Percentiles rank a stretch among this genome's conserved stretches.
Evolutionary conservation across 2,113 vertebrate genomes (phyloP).

Genomic region (Hippocampus barbouri): DNA sequence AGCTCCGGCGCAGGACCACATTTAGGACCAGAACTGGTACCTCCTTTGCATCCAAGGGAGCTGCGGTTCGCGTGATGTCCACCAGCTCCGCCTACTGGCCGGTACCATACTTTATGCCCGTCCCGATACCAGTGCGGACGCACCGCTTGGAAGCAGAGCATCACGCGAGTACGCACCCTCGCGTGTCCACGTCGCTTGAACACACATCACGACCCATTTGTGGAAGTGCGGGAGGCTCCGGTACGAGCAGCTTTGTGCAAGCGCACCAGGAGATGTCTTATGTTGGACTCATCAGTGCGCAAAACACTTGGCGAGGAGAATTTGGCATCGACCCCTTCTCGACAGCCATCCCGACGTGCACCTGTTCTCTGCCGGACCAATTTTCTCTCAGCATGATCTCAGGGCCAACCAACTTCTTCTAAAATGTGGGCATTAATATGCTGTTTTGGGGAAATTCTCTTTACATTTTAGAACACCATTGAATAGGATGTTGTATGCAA

Average conservation of each 20-base stretch:
- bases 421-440: conserved; percentile 13
- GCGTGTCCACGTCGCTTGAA: conserved; percentile 49
- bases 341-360: conserved; percentile 56
- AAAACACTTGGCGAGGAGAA: conserved; percentile 18
- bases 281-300: conserved; percentile 57
- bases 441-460: background rate
- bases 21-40: conserved; percentile 54
- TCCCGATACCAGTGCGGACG: conserved; percentile 52
- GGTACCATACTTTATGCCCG: conserved; percentile 33
- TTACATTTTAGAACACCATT: background rate
- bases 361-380: conserved; percentile 56
- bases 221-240: conserved; percentile 1
- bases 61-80: conserved; percentile 60
- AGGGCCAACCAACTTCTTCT: conserved; percentile 70
- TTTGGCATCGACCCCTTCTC: conserved; percentile 58
- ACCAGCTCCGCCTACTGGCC: conserved; percentile 75
- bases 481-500: background rate
- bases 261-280: conserved; percentile 64
- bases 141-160: conserved; percentile 20
- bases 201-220: conserved; percentile 12
- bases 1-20: conserved; percentile 66
- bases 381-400: conserved; percentile 68
- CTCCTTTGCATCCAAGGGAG: conserved; percentile 52
- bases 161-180: conserved; percentile 45
- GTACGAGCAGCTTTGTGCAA: conserved; percentile 51